phyloP scores from a whole-genome alignment of 2,888 invertebrate species.

The Neoitamus cyanurus region DNA sequence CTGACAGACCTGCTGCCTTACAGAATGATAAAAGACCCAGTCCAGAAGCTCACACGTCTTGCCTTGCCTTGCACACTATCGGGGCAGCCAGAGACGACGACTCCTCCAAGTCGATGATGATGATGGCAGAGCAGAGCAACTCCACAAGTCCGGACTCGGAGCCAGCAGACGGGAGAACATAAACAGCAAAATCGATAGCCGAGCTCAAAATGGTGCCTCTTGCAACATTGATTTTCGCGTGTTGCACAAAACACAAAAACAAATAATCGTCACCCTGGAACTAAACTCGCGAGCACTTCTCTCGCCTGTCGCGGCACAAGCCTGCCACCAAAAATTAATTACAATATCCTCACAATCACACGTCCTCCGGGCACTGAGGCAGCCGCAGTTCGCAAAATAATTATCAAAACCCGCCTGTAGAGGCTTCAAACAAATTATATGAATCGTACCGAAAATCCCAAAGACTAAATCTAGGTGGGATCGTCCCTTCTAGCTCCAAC shows the following conservation, averaged over 20 bases:
- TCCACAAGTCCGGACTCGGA: background rate
- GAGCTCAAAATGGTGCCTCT: constrained; percentile 39
- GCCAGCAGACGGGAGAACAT: constrained; percentile 16
- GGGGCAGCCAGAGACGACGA: background rate
- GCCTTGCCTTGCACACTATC: background rate
- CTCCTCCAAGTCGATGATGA: background rate
- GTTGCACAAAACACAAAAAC: constrained; percentile 24
- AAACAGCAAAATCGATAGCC: constrained; percentile 40
- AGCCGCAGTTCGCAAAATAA: background rate
- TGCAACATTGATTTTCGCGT: constrained; percentile 42
- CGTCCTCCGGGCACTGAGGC: background rate
- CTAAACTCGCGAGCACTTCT: background rate
- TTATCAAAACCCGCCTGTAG: background rate
- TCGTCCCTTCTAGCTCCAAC: constrained; percentile 31
- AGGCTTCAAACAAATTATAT: background rate
- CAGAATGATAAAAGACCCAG: background rate
- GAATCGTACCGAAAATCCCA: background rate
- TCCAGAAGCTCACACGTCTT: background rate
- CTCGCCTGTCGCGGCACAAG: background rate
- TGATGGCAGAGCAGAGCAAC: background rate
- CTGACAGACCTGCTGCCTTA: background rate
- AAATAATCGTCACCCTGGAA: background rate
- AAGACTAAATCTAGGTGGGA: constrained; percentile 9
- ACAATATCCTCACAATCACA: background rate
- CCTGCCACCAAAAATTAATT: background rate